Evolutionary conservation across 1,140 invertebrate species (phyloP).

Genomic region (Cheumatopsyche charites): DNA sequence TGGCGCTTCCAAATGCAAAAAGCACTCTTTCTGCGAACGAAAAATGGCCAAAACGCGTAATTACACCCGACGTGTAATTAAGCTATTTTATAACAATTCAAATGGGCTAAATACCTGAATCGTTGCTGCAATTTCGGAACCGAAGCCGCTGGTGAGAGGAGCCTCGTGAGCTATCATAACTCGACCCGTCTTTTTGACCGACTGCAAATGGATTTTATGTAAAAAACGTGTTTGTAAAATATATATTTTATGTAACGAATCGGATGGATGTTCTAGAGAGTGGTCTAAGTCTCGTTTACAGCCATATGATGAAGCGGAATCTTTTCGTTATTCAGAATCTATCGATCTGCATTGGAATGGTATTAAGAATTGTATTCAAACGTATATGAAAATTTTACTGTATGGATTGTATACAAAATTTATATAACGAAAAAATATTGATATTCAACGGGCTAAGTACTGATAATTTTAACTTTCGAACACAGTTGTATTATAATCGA

Average conservation of each 20-base stretch:
- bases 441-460: no score
- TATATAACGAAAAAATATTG: no score
- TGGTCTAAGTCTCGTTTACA: neutral
- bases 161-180: slow-evolving; percentile 95
- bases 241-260: neutral
- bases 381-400: no score
- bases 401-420: no score
- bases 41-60: neutral
- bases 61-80: neutral
- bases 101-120: slow-evolving; percentile 75
- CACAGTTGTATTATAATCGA: no score
- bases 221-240: neutral
- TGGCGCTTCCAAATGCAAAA: slow-evolving; percentile 93
- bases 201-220: slow-evolving; percentile 66
- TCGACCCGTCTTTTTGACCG: slow-evolving; percentile 92
- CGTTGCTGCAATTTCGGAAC: slow-evolving; percentile 92
- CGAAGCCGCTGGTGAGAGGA: slow-evolving; percentile 93
- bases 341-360: no score
- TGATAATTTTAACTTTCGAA: no score
- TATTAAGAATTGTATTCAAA: no score
- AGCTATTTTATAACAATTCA: neutral
- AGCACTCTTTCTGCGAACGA: slow-evolving; percentile 83
- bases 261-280: neutral
- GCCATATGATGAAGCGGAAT: neutral
- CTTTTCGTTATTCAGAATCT: neutral